These are phyloP conservation scores for Pterocles burchelli DNA, from an alignment of 2,113 vertebrate species.

Conservation along the genomic window DNA sequence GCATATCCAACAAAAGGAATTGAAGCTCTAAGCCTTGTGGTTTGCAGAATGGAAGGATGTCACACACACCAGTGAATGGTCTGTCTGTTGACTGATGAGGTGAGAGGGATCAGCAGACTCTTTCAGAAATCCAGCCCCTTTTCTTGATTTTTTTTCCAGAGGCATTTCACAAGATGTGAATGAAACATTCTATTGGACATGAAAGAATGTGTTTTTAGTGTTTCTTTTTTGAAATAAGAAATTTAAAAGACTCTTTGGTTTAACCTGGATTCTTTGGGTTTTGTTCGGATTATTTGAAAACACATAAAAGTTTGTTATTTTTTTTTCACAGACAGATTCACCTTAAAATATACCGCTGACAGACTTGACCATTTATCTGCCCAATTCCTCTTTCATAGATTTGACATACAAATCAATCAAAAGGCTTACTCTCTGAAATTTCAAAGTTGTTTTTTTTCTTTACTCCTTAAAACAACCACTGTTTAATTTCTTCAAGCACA, in stretches of 20 bases:
- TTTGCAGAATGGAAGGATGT: not conserved
- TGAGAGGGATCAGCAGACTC: not conserved
- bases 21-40: not conserved
- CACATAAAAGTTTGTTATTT: fast-evolving
- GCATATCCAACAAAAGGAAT: not conserved
- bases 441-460: not conserved
- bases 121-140: not conserved
- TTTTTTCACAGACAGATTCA: not conserved
- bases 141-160: not conserved
- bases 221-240: not conserved
- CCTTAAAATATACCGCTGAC: not conserved
- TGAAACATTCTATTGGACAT: not conserved
- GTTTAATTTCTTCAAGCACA: not conserved
- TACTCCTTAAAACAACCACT: not conserved
- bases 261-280: not conserved
- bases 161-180: not conserved
- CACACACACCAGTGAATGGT: not conserved
- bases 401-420: not conserved
- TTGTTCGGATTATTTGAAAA: not conserved
- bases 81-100: not conserved
- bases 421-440: not conserved
- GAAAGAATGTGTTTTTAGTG: not conserved
- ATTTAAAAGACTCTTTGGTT: not conserved
- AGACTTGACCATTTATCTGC: not conserved
- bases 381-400: not conserved